Evolutionary conservation across 2,888 invertebrate genomes (phyloP), one percentile per base, ranked within the genome.

Genomic region (Leucophenga montana): DNA sequence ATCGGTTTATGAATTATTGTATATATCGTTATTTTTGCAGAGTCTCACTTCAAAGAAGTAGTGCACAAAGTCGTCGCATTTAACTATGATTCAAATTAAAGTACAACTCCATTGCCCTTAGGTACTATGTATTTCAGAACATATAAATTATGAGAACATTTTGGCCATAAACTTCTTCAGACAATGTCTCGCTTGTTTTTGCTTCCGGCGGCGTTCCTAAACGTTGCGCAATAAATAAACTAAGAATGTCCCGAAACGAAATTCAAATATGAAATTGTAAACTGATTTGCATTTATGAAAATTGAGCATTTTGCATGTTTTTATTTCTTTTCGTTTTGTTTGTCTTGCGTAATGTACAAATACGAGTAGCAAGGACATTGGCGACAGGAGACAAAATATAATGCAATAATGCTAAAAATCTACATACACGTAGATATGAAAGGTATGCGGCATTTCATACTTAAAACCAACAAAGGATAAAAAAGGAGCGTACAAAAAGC

Each of bases 221-320:
- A 39, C 39, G 39, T 39, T 39, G 39, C 39, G 11, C 39, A 39
- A 39, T 39, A 39, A 39, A 39, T 39, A 39, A 39, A 39, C 39
- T 39, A 2, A 27, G 4, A 5, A 39, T 39, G 39, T 39, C 39
- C 39, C 39, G 39, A 69, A 56, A 56, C 22, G 56, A 56, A 56
- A 56, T 56, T 13, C 80, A 39, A 39, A 11, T 39, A 39, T 39
- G 39, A 39, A 39, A 39, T 5, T 39, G 39, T 39, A 78, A 77
- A 83, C 84, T 84, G 83, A 85, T 85, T 85, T 85, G 84, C 85
- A 85, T 85, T 83, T 84, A 83, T 85, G 82, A 82, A 85, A 85
- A 85, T 83, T 78, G 76, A 48, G 22, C 77, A 77, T 78, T 82
- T 83, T 78, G 76, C 46, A n/a, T 64, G 48, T 64, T 39, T 73